Evolutionary conservation across 2,888 invertebrate species (phyloP).

Genomic region (Notocelia uddmanniana): DNA sequence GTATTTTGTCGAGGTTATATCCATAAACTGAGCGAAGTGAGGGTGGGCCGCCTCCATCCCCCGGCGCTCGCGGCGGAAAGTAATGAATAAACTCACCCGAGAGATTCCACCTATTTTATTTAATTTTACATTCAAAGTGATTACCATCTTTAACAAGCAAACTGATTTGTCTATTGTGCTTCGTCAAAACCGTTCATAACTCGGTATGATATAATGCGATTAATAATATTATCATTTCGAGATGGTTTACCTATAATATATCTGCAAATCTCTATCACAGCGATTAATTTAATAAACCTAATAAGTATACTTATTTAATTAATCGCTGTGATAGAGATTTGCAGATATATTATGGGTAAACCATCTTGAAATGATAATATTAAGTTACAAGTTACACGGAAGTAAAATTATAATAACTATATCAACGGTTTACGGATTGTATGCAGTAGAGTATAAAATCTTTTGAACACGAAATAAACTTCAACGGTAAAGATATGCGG

Average conservation of each 20-base stretch:
- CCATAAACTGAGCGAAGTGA: constrained; percentile 79
- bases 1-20: constrained; percentile 86
- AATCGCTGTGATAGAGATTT: too few relatives aligned
- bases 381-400: background rate
- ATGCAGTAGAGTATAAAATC: constrained; percentile 60
- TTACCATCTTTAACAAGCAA: constrained; percentile 64
- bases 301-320: too few relatives aligned
- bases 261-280: background rate
- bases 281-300: background rate
- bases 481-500: constrained; percentile 70
- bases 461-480: constrained; percentile 69
- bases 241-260: background rate
- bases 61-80: constrained; percentile 70
- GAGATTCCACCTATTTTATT: constrained; percentile 78
- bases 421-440: constrained; percentile 29
- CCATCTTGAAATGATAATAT: too few relatives aligned
- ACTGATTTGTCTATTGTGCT: constrained; percentile 57
- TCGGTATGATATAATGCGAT: constrained; percentile 12
- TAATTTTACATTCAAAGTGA: constrained; percentile 80
- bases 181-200: constrained; percentile 25
- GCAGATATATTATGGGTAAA: too few relatives aligned
- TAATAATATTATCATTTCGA: constrained; percentile 19
- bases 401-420: background rate
- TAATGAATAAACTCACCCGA: constrained; percentile 85
- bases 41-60: constrained; percentile 61